Base-by-base conservation (phyloP, 2,797 vertebrate genomes). In the Salarias fasciatus region DNA sequence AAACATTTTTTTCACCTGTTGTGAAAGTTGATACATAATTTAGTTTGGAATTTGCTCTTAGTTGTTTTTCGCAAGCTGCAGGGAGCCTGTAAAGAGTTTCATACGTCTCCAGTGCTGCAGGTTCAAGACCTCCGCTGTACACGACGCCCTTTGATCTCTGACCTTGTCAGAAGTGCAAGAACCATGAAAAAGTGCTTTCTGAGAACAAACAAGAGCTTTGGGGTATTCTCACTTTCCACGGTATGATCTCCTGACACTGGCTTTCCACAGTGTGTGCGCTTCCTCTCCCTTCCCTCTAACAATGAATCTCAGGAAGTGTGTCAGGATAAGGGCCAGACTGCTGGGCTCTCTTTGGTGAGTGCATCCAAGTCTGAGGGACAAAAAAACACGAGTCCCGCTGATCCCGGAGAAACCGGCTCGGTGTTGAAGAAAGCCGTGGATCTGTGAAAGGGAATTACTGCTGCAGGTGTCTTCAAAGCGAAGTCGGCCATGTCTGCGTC, bases 261-360 rank as follows among this genome's bases (percentile, higher is more conserved):
- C 77, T 84, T 86, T 83, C 77, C 69, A 80, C 72, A 14, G 43
- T 40, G 46, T 54, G 47, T 64, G 77, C 24, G 73, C 79, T 88
- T 92, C 90, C 91, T 91, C 86, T 87, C 71, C 61, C 61, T 80
- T 64, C 55, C 63, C 76, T n/a, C n/a, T 86, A 92, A 93, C 92
- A 93, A 93, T 93, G 86, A 77, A 81, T 78, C 75, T 84, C 91
- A 93, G 92, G 92, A 93, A 93, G 92, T 89, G 62, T 88, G 90
- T 91, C 86, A 88, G 91, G 91, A 92, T 91, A 91, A 89, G 91
- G 84, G 79, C 83, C 83, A 86, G 91, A 87, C 90, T 64, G 59
- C 45, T 11, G 53, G 88, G 66, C 89, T 90, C 76, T 82, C 61
- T 69, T 74, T 69, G 52, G 70, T 73, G 83, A 79, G 66, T 84